phyloP scores from a whole-genome alignment of 2,888 invertebrate species.

The Aphrophora alni region DNA sequence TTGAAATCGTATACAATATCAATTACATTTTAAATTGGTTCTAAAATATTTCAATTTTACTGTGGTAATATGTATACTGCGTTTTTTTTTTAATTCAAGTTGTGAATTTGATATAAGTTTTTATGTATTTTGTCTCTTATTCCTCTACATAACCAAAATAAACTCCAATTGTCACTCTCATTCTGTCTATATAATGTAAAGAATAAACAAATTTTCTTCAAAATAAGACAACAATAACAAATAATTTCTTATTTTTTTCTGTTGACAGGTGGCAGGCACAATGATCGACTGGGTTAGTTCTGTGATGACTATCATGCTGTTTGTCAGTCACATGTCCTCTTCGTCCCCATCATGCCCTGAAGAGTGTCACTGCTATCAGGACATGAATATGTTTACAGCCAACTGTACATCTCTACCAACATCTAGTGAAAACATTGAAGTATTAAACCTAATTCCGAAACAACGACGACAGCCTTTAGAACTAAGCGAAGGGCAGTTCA shows the following conservation, averaged over 20 bases:
- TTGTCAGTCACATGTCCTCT: neutral
- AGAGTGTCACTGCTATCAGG: constrained; percentile 44
- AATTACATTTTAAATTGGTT: no score
- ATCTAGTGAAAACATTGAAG: constrained; percentile 35
- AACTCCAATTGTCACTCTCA: no score
- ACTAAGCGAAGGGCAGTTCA: constrained; percentile 43
- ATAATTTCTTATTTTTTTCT: neutral
- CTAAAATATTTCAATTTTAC: no score
- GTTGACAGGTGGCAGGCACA: neutral
- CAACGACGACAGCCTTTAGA: constrained; percentile 35
- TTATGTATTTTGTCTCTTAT: no score
- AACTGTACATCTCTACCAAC: constrained; percentile 43
- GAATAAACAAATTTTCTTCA: no score
- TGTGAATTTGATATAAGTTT: no score
- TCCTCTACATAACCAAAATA: no score
- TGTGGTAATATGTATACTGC: no score
- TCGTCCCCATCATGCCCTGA: constrained; percentile 40
- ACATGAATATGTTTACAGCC: constrained; percentile 42
- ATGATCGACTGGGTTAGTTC: neutral
- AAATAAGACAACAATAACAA: no score
- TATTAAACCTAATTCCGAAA: constrained; percentile 40
- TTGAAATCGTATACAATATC: no score
- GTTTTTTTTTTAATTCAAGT: no score
- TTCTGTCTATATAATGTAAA: no score
- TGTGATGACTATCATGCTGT: neutral